Evolutionary conservation across 1,140 invertebrate genomes (phyloP).

Genomic region (Lepidostoma basale): DNA sequence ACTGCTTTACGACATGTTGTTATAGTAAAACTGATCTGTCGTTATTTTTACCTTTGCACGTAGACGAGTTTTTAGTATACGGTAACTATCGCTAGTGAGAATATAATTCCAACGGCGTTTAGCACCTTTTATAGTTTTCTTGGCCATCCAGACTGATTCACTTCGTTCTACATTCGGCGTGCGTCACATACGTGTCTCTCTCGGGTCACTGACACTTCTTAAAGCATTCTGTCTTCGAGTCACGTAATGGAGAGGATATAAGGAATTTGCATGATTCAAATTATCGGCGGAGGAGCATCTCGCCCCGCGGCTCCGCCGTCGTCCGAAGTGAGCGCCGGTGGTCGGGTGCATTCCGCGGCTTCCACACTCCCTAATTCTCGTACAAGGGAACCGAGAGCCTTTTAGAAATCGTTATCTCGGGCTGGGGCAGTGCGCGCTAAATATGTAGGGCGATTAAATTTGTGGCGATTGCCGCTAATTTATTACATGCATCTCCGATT

Average conservation of each 20-base stretch:
- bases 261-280: slow-evolving; percentile 3
- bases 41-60: neutral
- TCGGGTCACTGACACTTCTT: neutral
- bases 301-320: too few species aligned
- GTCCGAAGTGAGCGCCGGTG: too few species aligned
- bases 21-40: neutral
- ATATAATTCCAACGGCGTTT: neutral
- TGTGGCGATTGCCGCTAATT: too few species aligned
- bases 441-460: too few species aligned
- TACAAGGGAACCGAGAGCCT: too few species aligned
- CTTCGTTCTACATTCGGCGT: slow-evolving; percentile 4
- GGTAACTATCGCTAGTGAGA: neutral
- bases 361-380: too few species aligned
- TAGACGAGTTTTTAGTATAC: neutral
- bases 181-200: neutral
- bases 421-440: too few species aligned
- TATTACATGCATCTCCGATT: slow-evolving; percentile 15
- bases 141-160: neutral
- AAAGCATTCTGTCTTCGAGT: neutral
- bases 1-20: neutral
- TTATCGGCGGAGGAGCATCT: neutral
- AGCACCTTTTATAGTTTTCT: neutral
- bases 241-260: neutral
- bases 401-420: neutral
- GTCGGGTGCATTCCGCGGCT: too few species aligned